Evolutionary conservation across 2,797 vertebrate genomes (phyloP), one percentile per base, ranked within the genome.

Genomic region (Pangasius larnaudii): DNA sequence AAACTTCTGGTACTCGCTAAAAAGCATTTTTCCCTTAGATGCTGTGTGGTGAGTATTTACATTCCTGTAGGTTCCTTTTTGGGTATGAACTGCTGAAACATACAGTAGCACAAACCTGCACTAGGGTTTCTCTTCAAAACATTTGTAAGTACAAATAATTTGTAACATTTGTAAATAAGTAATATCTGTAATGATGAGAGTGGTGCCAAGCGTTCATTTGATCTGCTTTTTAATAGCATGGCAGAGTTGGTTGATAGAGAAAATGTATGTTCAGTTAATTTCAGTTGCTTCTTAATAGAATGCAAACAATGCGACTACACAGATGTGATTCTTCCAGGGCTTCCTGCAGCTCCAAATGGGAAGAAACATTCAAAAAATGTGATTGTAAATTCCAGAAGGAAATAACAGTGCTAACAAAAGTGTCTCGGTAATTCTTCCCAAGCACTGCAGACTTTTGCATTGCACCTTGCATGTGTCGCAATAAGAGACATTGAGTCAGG

Each of bases 1-100:
- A 91, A 92, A 92, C 90, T 91, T 92, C 89, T 92, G 90, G 89
- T 90, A 89, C 90, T 91, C 30, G 24, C 82, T 89, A 89, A 92
- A 90, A 91, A 88, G 74, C 83, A 82, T 82, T 89, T 90, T 89
- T 90, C 83, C 75, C 86, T 82, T 67, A 42, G 85, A 91, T 83
- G 84, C 85, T 87, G 58, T 80, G 63, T 67, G 30, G 49, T 87
- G 75, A 74, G 88, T 67, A 84, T 88, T 87, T 89, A 79, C 72
- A 67, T 85, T 81, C 58, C 49, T 84, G 51, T 78, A 56, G 39
- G 16, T 24, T 33, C 49, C 30, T 42, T 67, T 71, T 71, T 56
- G 63, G 2, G 27, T 86, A 9, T 3, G 6, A 6, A n/a, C 63
- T 10, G 27, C 72, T 22, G 36, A 46, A 46, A 11, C 11, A 8